Conservation (phyloP, 2,113 vertebrate species). For the Brachypodius melanocephalos region DNA sequence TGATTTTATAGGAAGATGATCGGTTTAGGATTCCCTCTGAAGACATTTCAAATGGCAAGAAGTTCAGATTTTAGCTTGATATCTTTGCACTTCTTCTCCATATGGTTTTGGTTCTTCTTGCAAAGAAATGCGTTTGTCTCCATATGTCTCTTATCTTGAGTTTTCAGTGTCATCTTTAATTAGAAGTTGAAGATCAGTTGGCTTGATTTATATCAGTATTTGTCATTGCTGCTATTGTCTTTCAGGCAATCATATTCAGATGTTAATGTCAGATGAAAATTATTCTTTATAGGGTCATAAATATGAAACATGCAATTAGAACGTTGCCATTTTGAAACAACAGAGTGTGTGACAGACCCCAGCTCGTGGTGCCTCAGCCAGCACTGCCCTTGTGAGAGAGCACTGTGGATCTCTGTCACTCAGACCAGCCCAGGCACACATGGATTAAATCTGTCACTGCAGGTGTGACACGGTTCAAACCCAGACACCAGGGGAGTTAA, state of each 20-base stretch:
- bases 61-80: conserved; percentile 54
- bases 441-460: not conserved
- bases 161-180: conserved; percentile 57
- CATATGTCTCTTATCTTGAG: conserved; percentile 54
- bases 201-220: conserved; percentile 43
- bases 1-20: conserved; percentile 41
- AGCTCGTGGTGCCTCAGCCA: not conserved
- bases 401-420: not conserved
- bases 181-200: conserved; percentile 36
- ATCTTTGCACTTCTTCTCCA: conserved; percentile 44
- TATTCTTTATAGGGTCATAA: conserved; percentile 47
- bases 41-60: conserved; percentile 44
- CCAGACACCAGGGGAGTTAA: not conserved
- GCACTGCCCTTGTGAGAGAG: not conserved
- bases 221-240: conserved; percentile 40
- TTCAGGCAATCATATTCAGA: conserved; percentile 35
- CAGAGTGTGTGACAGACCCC: not conserved
- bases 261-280: conserved; percentile 35
- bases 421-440: not conserved
- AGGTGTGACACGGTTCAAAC: not conserved
- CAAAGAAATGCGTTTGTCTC: conserved; percentile 40
- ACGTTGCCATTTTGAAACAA: not conserved
- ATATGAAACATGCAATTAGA: conserved; percentile 57
- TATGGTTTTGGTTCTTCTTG: conserved; percentile 46
- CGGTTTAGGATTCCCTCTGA: conserved; percentile 35